phyloP scores from a whole-genome alignment of 2,797 vertebrate species.

The Carapus acus region DNA sequence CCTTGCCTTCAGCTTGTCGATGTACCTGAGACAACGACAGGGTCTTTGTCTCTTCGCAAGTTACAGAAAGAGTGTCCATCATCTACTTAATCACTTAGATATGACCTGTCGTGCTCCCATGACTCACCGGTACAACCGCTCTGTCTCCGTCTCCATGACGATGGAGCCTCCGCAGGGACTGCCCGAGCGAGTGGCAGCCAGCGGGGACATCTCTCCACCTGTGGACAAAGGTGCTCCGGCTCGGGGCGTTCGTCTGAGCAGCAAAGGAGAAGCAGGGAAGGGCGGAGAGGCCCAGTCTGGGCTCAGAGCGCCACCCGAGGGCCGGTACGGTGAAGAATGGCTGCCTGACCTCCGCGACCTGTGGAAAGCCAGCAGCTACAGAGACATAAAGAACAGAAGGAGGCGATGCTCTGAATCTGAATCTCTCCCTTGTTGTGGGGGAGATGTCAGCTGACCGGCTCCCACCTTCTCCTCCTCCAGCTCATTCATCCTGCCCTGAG shows the following conservation, averaged over 20 bases:
- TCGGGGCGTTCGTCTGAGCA: slow-evolving; percentile 58
- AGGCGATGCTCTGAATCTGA: neutral
- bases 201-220: slow-evolving; percentile 47
- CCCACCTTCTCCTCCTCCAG: slow-evolving; percentile 75
- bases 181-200: slow-evolving; percentile 37
- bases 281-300: slow-evolving; percentile 64
- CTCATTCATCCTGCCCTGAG: slow-evolving; percentile 45
- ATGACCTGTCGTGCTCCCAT: neutral
- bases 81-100: neutral
- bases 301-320: slow-evolving; percentile 42
- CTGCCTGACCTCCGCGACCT: slow-evolving; percentile 62
- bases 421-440: neutral
- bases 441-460: neutral
- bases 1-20: slow-evolving; percentile 76
- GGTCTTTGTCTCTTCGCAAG: too few relatives aligned
- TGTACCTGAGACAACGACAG: slow-evolving; percentile 60
- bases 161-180: slow-evolving; percentile 44
- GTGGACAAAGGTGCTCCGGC: slow-evolving; percentile 48
- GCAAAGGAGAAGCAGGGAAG: slow-evolving; percentile 69
- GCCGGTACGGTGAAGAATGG: slow-evolving; percentile 50
- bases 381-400: slow-evolving; percentile 15
- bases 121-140: slow-evolving; percentile 75
- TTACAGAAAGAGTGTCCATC: neutral
- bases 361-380: slow-evolving; percentile 74
- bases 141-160: slow-evolving; percentile 66